Evolutionary conservation across 2,888 invertebrate species (phyloP), one percentile per base, ranked within the genome.

Genomic region (Meandrusa payeni): DNA sequence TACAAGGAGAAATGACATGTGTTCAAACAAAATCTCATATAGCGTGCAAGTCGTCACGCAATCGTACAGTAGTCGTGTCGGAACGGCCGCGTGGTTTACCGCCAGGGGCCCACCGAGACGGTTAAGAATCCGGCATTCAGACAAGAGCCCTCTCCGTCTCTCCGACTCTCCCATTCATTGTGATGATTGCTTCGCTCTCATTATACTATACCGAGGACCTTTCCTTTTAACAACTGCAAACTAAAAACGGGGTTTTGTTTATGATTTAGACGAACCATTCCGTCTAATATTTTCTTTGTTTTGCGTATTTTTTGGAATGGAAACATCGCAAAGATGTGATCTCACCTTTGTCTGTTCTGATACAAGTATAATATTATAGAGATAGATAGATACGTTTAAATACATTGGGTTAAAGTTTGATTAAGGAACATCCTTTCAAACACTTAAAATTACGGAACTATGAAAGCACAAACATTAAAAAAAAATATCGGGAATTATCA

Each of bases 171-270:
- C n/a, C 68, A 80, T 83, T 83, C 82, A 83, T 83, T 82, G 81
- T 81, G 78, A 76, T 78, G 79, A 82, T 81, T 83, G 80, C 81
- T 69, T 66, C 59, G 61, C 70, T 69, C 76, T 80, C 80, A 79
- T 78, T 78, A 76, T 67, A 69, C 66, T 55, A 58, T 59, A 61
- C 52, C 39, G 57, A 54, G 50, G 47, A 47, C 51, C 52, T 51
- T 51, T 48, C 51, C 26, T 46, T 46, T 41, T 41, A 41, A 40
- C 46, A 28, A 39, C 44, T 39, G 33, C 39, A 11, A 19, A 44
- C 17, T 39, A 23, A 39, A 39, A 44, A n/a, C n/a, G 33, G 39
- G 44, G 39, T 44, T 34, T 38, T 33, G 39, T 39, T 44, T 34
- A 29, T 23, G 33, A 39, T 32, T 29, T 22, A 44, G 31, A 28